Base-by-base conservation (phyloP, 92 coral and sea anemone genomes). In the Isaurus tuberculatus region DNA sequence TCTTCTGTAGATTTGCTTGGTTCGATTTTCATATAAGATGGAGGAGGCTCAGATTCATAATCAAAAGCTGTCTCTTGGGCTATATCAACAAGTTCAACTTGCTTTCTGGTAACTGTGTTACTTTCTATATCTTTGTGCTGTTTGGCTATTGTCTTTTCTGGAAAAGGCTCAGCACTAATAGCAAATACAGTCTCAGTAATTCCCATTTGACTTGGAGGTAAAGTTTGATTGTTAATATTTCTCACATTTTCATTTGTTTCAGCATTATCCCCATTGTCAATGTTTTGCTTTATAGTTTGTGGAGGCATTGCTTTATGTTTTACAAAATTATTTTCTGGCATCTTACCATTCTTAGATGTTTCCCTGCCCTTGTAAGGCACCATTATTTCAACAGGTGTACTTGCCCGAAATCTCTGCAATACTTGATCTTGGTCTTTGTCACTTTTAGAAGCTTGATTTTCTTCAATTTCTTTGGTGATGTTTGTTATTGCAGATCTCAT, bases 181-280 rank as follows among this genome's bases (percentile, higher is more conserved):
- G 85, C 88, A 89, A 89, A 89, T 15, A 79, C 74, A 13, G 81
- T 86, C 33, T 81, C 90, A 19, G 83, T 49, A 25, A 28, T 60
- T 48, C 72, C 34, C 19, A 11, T 29, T 11, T 13, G 29, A 34
- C 10, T 16, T 77, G 57, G 34, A 25, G 68, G 57, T 22, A 32
- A 9, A 48, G 42, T 49, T 20, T 58, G 44, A n/a, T 13, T 63
- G 29, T 43, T 31, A 16, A 11, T 15, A 27, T 74, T 27, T 29
- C 28, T 74, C n/a, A 29, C 37, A 51, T 29, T 74, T 53, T 36
- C 46, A 31, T 19, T 32, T 30, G 43, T 5, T 51, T 74, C 65
- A 6, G 66, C 15, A 36, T 74, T 49, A 7, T 29, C 65, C 65
- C 60, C 42, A 17, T 77, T 53, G 10, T 77, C 2, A 57, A 23